Evolutionary conservation across 2,888 invertebrate genomes (phyloP).

Genomic region (Tigriopus californicus): DNA sequence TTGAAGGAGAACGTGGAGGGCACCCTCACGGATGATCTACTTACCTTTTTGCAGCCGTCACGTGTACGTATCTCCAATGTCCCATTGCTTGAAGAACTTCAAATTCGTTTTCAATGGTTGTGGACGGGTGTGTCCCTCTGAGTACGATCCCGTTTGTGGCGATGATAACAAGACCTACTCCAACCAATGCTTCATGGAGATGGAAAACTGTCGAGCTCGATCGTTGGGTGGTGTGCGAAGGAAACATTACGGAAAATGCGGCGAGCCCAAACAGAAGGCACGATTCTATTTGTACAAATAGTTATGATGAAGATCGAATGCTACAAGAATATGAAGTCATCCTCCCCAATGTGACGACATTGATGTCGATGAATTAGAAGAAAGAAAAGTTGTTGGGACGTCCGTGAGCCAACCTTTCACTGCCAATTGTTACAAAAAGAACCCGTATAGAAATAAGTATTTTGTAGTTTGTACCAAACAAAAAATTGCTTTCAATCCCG

Average conservation of each 20-base stretch:
- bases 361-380: too few species aligned
- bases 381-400: too few species aligned
- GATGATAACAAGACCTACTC: constrained; percentile 79
- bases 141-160: constrained; percentile 82
- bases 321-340: too few species aligned
- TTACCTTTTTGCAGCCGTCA: constrained; percentile 45
- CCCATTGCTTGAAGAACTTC: constrained; percentile 47
- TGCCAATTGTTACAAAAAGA: too few species aligned
- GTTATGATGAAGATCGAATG: too few species aligned
- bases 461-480: too few species aligned
- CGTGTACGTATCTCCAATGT: constrained; percentile 72
- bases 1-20: too few species aligned
- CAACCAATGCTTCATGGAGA: constrained; percentile 74
- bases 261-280: constrained; percentile 6
- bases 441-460: too few species aligned
- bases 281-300: background rate
- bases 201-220: constrained; percentile 56
- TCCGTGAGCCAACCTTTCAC: too few species aligned
- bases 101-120: constrained; percentile 72
- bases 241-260: constrained; percentile 8
- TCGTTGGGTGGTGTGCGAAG: background rate
- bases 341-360: too few species aligned
- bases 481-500: too few species aligned
- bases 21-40: constrained; percentile 18
- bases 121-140: constrained; percentile 62